Conservation (phyloP, 1,140 invertebrate genomes). For the Whitmania pigra region DNA sequence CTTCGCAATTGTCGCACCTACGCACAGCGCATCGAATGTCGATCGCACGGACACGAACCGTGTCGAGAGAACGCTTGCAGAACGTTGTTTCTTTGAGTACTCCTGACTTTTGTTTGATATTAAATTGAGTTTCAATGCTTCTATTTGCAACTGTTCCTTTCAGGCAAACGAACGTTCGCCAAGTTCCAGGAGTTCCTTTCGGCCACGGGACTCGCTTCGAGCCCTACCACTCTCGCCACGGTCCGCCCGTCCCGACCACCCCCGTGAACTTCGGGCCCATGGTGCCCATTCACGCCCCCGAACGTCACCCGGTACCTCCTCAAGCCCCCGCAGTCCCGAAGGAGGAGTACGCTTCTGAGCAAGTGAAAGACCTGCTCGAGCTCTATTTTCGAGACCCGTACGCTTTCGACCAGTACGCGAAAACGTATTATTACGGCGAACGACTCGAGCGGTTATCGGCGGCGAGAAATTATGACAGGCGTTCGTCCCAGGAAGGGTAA, state of each 20-base stretch:
- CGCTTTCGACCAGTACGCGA: slow-evolving; percentile 20
- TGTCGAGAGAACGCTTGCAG: too few relatives aligned
- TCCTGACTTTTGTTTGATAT: too few relatives aligned
- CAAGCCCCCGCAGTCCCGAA: neutral
- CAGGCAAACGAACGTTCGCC: too few relatives aligned
- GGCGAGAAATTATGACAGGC: slow-evolving; percentile 14
- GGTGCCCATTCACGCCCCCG: neutral
- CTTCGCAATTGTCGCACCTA: too few relatives aligned
- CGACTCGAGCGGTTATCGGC: slow-evolving; percentile 14
- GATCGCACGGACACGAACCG: too few relatives aligned
- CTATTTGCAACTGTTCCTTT: too few relatives aligned
- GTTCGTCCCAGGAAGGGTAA: slow-evolving; percentile 14
- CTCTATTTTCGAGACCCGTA: slow-evolving; percentile 19
- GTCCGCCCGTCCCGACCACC: neutral
- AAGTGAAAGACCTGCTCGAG: slow-evolving; percentile 19
- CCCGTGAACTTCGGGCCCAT: neutral
- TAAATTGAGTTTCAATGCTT: too few relatives aligned
- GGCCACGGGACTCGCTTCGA: neutral
- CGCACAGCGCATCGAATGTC: too few relatives aligned
- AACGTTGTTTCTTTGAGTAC: too few relatives aligned
- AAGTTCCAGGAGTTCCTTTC: too few relatives aligned
- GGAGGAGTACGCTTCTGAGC: slow-evolving; percentile 17
- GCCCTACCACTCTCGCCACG: slow-evolving; percentile 4
- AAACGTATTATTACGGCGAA: slow-evolving; percentile 20
- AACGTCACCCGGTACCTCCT: neutral